Percentiles rank a stretch among this genome's conserved stretches.
Conservation (phyloP, 2,797 vertebrate species). For the Sorex maritimensis region DNA sequence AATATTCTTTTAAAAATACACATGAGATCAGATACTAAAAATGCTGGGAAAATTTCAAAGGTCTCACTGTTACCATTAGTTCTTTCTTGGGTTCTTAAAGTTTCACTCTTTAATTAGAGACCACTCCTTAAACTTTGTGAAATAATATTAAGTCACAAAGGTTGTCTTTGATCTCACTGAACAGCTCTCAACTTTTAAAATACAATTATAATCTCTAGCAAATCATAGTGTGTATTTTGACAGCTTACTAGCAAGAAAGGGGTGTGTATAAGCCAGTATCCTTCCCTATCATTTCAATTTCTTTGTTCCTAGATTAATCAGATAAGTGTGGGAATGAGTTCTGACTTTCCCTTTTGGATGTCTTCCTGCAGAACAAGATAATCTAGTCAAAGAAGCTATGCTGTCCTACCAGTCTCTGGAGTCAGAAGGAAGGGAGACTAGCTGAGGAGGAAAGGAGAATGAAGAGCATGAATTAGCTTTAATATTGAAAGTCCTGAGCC, state of each 20-base stretch:
- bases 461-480: not conserved
- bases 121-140: slow-evolving; percentile 39
- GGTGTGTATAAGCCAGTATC: not conserved
- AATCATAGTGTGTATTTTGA: not conserved
- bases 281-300: not conserved
- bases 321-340: slow-evolving; percentile 15
- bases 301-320: not conserved
- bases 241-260: not conserved
- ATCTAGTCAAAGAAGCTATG: slow-evolving; percentile 20
- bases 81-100: slow-evolving; percentile 7
- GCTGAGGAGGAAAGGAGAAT: not conserved
- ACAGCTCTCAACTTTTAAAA: not conserved
- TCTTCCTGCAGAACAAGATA: slow-evolving; percentile 43
- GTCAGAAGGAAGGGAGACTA: not conserved
- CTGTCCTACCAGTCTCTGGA: not conserved
- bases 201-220: slow-evolving; percentile 23
- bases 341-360: not conserved
- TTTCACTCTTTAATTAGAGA: slow-evolving; percentile 74
- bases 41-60: not conserved
- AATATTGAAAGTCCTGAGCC: not conserved
- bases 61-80: not conserved
- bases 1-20: not conserved
- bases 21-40: not conserved
- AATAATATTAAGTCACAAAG: slow-evolving; percentile 1
- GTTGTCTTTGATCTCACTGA: slow-evolving; percentile 59